A percentile compares a stretch with the other conserved stretches of the same genome.
Conservation (phyloP, 2,797 vertebrate species). For the Rhynchotus rufescens region DNA sequence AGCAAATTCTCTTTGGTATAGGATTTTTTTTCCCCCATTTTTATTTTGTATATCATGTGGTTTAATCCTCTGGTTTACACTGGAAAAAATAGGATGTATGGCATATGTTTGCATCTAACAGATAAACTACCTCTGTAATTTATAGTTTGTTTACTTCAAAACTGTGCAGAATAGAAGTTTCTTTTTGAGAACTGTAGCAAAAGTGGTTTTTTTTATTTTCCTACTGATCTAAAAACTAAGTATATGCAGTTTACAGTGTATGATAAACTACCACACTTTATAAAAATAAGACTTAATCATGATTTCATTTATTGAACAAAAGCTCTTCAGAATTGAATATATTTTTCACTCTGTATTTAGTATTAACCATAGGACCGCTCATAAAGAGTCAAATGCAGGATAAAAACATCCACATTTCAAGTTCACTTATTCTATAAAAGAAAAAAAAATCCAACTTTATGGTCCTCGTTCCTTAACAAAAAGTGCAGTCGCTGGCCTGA, state of each 20-base stretch:
- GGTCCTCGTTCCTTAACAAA: neutral
- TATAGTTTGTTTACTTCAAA: neutral
- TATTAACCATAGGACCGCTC: neutral
- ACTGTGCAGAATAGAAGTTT: neutral
- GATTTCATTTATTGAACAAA: neutral
- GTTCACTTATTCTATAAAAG: neutral
- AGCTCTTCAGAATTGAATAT: neutral
- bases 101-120: neutral
- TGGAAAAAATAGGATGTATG: neutral
- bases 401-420: neutral
- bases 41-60: neutral
- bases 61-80: neutral
- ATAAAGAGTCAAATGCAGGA: neutral
- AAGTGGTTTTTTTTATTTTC: neutral
- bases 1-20: neutral
- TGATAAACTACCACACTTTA: neutral
- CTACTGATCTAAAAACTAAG: neutral
- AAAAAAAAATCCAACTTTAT: neutral
- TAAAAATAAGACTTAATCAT: neutral
- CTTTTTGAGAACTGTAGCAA: neutral
- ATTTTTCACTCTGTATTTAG: neutral
- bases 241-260: neutral
- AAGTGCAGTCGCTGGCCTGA: neutral
- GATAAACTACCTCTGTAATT: neutral
- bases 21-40: neutral